phyloP scores from a whole-genome alignment of 2,888 invertebrate genomes.

The Sinelater perroti region DNA sequence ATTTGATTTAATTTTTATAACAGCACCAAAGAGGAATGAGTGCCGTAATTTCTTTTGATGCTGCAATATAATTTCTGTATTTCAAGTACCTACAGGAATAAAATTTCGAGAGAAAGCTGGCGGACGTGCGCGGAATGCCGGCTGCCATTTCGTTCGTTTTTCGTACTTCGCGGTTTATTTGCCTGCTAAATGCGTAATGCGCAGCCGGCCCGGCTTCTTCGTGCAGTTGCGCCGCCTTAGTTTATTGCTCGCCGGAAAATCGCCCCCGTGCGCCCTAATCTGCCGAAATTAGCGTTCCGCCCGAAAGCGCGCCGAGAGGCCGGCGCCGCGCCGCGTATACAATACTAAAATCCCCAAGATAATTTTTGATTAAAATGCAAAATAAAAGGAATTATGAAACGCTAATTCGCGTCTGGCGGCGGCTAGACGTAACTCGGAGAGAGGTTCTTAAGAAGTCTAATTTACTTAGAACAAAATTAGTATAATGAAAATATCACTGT shows the following conservation, averaged over 20 bases:
- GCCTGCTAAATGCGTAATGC: no score
- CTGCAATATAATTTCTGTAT: slow-evolving; percentile 61
- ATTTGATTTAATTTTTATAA: slow-evolving; percentile 63
- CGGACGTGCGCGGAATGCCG: slow-evolving; percentile 27
- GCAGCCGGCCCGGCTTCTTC: no score
- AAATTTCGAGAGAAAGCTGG: slow-evolving; percentile 52
- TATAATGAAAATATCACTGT: slow-evolving; percentile 58
- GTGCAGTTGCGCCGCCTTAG: no score
- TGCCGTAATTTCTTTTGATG: slow-evolving; percentile 63
- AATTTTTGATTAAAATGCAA: slow-evolving; percentile 43
- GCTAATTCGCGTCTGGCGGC: slow-evolving; percentile 33
- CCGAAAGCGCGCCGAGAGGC: slow-evolving; percentile 22
- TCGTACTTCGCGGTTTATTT: no score
- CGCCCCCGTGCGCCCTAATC: no score
- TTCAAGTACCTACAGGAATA: slow-evolving; percentile 56
- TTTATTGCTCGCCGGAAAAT: no score
- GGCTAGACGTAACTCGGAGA: slow-evolving; percentile 37
- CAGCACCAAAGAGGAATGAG: slow-evolving; percentile 60
- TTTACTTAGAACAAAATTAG: slow-evolving; percentile 55
- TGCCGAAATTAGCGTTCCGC: no score
- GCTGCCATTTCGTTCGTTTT: slow-evolving; percentile 18
- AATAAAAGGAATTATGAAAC: slow-evolving; percentile 40
- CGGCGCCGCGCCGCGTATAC: slow-evolving; percentile 14
- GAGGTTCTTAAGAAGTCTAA: slow-evolving; percentile 48
- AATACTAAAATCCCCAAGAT: slow-evolving; percentile 30